phyloP scores from a whole-genome alignment of 2,797 vertebrate species.

The Catharus ustulatus region DNA sequence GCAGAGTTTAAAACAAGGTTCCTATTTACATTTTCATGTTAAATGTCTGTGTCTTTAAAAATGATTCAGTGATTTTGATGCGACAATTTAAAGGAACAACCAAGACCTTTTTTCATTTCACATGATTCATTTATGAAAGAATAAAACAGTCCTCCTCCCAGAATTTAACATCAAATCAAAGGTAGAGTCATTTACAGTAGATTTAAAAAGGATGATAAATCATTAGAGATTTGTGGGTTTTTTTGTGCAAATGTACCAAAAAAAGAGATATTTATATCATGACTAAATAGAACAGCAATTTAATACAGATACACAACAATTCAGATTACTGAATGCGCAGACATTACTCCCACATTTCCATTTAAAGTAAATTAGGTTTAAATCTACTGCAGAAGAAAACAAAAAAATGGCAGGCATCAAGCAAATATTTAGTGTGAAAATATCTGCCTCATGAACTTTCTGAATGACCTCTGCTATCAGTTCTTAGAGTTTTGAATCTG shows the following conservation, averaged over 20 bases:
- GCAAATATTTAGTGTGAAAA: neutral
- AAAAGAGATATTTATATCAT: neutral
- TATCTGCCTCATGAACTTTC: neutral
- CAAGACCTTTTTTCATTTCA: slow-evolving; percentile 8
- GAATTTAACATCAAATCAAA: slow-evolving; percentile 47
- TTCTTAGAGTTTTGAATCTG: neutral
- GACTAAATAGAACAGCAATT: neutral
- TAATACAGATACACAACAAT: neutral
- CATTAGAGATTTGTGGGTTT: neutral
- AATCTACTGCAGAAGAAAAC: neutral
- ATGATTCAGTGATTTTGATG: slow-evolving; percentile 40
- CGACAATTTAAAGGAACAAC: slow-evolving; percentile 16
- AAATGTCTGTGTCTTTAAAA: slow-evolving; percentile 72
- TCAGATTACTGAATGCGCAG: neutral
- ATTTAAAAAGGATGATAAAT: neutral
- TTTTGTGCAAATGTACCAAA: neutral
- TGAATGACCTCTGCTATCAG: neutral
- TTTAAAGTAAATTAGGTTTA: neutral
- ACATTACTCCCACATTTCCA: neutral
- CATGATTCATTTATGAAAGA: neutral
- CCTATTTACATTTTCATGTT: slow-evolving; percentile 76
- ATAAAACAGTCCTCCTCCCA: neutral
- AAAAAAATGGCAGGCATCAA: neutral
- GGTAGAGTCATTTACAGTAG: neutral
- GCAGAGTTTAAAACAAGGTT: slow-evolving; percentile 74